Percentiles rank a stretch among this genome's conserved stretches.
Evolutionary conservation across 2,113 vertebrate species (phyloP).

Genomic region (Chaetura pelagica): DNA sequence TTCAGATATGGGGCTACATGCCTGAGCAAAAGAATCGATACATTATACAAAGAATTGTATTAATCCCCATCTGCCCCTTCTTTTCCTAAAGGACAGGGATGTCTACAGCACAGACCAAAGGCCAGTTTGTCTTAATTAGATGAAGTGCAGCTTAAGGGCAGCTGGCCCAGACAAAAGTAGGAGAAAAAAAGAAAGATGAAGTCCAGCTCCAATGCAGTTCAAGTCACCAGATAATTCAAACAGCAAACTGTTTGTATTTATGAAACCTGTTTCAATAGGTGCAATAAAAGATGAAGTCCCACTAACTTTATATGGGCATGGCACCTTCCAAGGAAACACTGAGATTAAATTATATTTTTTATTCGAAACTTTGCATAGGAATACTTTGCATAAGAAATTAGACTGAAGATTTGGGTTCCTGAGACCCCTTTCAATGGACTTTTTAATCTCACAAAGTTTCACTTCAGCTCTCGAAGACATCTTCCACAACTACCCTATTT

Average conservation of each 20-base stretch:
- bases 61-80: background rate
- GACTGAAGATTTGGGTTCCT: background rate
- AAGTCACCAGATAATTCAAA: background rate
- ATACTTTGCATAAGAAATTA: background rate
- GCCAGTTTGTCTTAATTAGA: background rate
- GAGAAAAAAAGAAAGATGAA: background rate
- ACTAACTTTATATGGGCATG: background rate
- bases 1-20: background rate
- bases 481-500: background rate
- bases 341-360: background rate
- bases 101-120: background rate
- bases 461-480: background rate
- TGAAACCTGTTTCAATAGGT: background rate
- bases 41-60: background rate
- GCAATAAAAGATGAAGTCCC: background rate
- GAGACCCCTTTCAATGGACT: background rate
- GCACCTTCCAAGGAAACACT: accelerated
- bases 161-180: background rate
- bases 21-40: background rate
- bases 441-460: background rate
- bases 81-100: background rate
- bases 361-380: background rate
- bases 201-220: background rate
- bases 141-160: background rate
- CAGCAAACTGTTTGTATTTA: background rate